Evolutionary conservation across 2,113 vertebrate species (phyloP).

Genomic region (Nymphicus hollandicus): DNA sequence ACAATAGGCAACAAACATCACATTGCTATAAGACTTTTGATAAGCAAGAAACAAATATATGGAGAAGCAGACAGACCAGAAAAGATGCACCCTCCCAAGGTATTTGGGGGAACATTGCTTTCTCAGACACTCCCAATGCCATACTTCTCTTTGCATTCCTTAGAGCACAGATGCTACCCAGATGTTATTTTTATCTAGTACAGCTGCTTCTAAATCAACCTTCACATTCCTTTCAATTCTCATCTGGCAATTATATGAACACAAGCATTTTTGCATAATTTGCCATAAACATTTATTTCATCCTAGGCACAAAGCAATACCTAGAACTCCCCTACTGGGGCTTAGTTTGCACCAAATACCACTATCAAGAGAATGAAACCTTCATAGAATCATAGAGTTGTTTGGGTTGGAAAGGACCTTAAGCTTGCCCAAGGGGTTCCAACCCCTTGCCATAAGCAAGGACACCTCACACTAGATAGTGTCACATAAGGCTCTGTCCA

Average conservation of each 20-base stretch:
- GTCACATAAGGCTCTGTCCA: not conserved
- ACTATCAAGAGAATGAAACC: not conserved
- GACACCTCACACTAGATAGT: not conserved
- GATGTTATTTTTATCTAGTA: not conserved
- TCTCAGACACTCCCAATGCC: not conserved
- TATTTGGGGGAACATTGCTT: not conserved
- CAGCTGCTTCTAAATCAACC: not conserved
- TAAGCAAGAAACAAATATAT: not conserved
- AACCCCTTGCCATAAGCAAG: not conserved
- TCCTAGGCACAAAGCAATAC: not conserved
- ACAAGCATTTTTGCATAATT: not conserved
- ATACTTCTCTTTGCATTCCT: not conserved
- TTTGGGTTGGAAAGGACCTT: not conserved
- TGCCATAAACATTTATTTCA: not conserved
- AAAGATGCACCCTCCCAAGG: not conserved
- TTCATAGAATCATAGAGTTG: not conserved
- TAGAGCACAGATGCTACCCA: not conserved
- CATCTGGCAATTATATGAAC: not conserved
- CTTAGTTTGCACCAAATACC: not conserved
- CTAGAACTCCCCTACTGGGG: not conserved
- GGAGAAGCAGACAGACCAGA: not conserved
- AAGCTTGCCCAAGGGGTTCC: not conserved
- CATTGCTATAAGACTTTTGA: not conserved
- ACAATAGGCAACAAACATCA: not conserved
- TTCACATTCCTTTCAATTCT: not conserved